Evolutionary conservation across 2,113 vertebrate genomes (phyloP).

Genomic region (Oenanthe melanoleuca): DNA sequence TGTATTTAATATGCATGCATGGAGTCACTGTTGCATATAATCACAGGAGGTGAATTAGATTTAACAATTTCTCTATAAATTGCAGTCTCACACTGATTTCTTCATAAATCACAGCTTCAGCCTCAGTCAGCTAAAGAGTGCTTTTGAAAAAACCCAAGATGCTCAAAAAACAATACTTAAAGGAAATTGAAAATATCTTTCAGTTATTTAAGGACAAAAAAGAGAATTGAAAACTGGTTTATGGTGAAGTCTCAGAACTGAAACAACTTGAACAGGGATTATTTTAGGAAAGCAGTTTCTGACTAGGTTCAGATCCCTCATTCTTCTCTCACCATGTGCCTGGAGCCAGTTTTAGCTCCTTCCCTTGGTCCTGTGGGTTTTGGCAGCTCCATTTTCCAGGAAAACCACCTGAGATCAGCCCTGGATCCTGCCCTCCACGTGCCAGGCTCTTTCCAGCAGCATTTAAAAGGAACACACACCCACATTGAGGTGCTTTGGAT

Average conservation of each 20-base stretch:
- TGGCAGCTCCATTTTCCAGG: neutral
- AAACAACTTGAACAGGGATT: neutral
- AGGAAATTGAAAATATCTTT: neutral
- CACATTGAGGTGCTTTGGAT: neutral
- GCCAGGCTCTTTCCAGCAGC: neutral
- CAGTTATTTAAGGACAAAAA: neutral
- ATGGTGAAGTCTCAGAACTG: neutral
- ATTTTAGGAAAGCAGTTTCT: neutral
- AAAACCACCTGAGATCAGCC: neutral
- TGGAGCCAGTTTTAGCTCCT: neutral
- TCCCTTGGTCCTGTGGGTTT: neutral
- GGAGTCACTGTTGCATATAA: neutral
- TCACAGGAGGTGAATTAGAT: neutral
- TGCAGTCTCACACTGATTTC: neutral
- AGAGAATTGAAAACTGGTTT: neutral
- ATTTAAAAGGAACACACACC: rapidly evolving
- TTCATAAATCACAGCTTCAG: neutral
- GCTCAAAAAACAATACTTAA: neutral
- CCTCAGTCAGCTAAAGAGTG: neutral
- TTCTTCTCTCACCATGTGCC: neutral
- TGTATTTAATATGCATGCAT: neutral
- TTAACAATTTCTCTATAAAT: neutral
- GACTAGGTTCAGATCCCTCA: neutral
- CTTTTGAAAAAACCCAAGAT: neutral
- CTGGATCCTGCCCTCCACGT: neutral